Percentiles rank a stretch among this genome's conserved stretches.
Conservation (phyloP, 1,140 invertebrate genomes). For the Lordiphosa collinella region DNA sequence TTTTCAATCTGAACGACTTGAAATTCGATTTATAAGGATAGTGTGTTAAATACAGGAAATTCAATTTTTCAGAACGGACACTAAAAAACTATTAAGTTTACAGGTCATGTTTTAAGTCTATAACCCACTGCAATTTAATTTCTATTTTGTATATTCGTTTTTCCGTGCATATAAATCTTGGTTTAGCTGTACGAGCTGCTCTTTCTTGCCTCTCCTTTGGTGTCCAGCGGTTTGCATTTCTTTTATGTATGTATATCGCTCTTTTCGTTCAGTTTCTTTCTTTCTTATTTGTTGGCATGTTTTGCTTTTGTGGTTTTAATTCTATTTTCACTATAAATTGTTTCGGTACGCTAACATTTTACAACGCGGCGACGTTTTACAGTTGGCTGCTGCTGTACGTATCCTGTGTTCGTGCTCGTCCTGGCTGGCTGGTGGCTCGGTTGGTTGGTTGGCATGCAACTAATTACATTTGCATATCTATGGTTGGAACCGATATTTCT, state of each 20-base stretch:
- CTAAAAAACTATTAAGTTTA: no score
- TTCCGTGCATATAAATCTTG: constrained; percentile 72
- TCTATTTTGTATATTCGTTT: constrained; percentile 19
- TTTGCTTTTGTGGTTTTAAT: constrained; percentile 77
- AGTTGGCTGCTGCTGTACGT: constrained; percentile 51
- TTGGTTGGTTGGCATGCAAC: constrained; percentile 55
- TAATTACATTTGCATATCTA: constrained; percentile 77
- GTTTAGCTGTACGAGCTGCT: constrained; percentile 54
- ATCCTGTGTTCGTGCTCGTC: constrained; percentile 23
- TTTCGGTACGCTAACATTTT: constrained; percentile 72
- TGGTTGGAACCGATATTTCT: constrained; percentile 43
- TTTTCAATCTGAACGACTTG: no score
- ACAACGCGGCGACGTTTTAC: constrained; percentile 58
- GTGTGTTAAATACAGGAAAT: no score
- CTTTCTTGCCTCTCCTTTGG: constrained; percentile 49
- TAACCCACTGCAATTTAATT: background rate
- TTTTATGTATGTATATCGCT: constrained; percentile 30
- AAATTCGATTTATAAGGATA: no score
- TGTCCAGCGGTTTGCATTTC: constrained; percentile 38
- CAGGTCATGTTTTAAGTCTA: no score
- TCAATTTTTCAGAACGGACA: no score
- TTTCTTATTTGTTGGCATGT: constrained; percentile 42
- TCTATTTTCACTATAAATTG: constrained; percentile 77
- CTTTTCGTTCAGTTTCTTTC: constrained; percentile 38
- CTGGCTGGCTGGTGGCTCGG: constrained; percentile 1